These are phyloP conservation scores for Spodoptera litura DNA, from an alignment of 1,140 invertebrate species.

Conservation along the genomic window DNA sequence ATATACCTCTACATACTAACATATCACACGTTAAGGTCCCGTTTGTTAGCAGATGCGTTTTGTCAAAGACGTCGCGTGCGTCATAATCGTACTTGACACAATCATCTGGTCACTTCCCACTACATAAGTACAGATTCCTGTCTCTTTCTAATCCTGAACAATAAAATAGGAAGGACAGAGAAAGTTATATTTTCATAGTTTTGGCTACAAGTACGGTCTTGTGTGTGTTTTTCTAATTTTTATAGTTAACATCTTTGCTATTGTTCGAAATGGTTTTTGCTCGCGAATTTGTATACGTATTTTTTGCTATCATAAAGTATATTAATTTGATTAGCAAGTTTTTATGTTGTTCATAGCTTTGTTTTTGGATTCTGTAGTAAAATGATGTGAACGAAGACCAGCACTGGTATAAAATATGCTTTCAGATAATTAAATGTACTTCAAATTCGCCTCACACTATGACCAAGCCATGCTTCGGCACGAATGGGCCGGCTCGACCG, in stretches of 20 bases:
- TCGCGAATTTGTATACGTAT: background rate
- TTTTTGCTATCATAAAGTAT: slow-evolving; percentile 15
- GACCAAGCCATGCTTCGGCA: too few relatives aligned
- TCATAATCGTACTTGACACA: slow-evolving; percentile 74
- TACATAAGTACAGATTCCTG: slow-evolving; percentile 12
- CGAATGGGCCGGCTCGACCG: too few relatives aligned
- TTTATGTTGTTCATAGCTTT: background rate
- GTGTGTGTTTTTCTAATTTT: slow-evolving; percentile 22
- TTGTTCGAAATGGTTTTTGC: background rate
- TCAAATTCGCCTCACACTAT: too few relatives aligned
- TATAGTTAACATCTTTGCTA: background rate
- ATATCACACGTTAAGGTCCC: slow-evolving; percentile 14
- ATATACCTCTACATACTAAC: slow-evolving; percentile 5
- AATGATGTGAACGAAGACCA: too few relatives aligned
- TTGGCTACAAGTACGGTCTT: background rate
- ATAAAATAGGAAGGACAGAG: slow-evolving; percentile 28
- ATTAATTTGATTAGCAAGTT: background rate
- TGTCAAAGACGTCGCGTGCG: slow-evolving; percentile 64
- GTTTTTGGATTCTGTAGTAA: too few relatives aligned
- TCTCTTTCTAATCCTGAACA: slow-evolving; percentile 31
- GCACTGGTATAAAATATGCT: too few relatives aligned
- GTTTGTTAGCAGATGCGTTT: slow-evolving; percentile 56
- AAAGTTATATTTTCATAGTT: slow-evolving; percentile 12
- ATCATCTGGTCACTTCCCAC: slow-evolving; percentile 54
- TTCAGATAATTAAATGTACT: too few relatives aligned